Conservation (phyloP, 2,888 invertebrate genomes). For the Cartodere bifasciata region DNA sequence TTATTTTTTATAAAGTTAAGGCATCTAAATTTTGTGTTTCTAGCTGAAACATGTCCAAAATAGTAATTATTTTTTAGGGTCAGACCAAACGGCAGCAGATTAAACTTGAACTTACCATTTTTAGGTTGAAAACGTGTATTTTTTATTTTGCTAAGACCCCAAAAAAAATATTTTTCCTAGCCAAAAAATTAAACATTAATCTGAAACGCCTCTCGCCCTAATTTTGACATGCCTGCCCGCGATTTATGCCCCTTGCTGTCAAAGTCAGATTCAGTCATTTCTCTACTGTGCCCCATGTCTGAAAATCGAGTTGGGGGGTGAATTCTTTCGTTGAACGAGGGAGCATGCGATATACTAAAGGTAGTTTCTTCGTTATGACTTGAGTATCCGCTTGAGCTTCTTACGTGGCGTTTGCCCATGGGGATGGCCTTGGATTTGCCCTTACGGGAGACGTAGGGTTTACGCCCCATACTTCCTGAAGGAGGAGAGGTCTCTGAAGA, state of each 20-base stretch:
- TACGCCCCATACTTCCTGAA: conserved; percentile 42
- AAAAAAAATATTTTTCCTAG: too few species aligned
- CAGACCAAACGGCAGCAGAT: too few species aligned
- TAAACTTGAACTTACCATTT: too few species aligned
- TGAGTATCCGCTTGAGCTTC: conserved; percentile 69
- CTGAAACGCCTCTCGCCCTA: conserved; percentile 59
- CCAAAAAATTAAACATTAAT: conserved; percentile 53
- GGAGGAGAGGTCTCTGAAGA: conserved; percentile 65
- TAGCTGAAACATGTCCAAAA: too few species aligned
- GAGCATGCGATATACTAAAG: conserved; percentile 70
- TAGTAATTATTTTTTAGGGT: too few species aligned
- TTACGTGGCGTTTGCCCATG: conserved; percentile 55
- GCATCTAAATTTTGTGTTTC: too few species aligned
- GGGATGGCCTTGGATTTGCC: conserved; percentile 48
- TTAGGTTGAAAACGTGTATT: too few species aligned
- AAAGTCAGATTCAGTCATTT: conserved; percentile 35
- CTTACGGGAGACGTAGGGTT: conserved; percentile 52
- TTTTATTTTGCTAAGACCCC: too few species aligned
- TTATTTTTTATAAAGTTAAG: too few species aligned
- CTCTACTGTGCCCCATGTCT: conserved; percentile 42
- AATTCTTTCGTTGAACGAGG: conserved; percentile 70
- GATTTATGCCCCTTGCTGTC: conserved; percentile 35
- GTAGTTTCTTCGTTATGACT: conserved; percentile 78
- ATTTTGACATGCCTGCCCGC: conserved; percentile 33
- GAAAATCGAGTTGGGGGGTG: conserved; percentile 81